A percentile compares a stretch with the other conserved stretches of the same genome.
phyloP scores from a whole-genome alignment of 1,140 invertebrate genomes.

The Macrotrachela quadricornifera region DNA sequence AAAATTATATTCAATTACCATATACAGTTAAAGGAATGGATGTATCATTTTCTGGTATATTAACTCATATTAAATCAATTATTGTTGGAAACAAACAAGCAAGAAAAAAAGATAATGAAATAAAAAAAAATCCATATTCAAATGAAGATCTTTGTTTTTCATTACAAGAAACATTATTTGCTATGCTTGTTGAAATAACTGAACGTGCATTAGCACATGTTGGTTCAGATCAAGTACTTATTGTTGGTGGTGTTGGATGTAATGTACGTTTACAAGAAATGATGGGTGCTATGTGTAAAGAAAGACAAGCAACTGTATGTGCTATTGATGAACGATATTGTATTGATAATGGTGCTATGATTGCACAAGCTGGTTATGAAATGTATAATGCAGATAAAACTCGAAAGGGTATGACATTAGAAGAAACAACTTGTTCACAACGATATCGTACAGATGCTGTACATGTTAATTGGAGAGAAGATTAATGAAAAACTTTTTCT shows the following conservation, averaged over 20 bases:
- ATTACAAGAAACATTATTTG: conserved; percentile 89
- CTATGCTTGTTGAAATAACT: conserved; percentile 96
- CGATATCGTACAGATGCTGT: conserved; percentile 78
- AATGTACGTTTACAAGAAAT: conserved; percentile 84
- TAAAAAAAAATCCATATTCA: conserved; percentile 37
- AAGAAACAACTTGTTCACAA: conserved; percentile 69
- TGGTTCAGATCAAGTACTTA: conserved; percentile 46
- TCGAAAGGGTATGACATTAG: conserved; percentile 41
- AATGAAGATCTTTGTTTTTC: conserved; percentile 87
- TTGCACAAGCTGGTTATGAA: conserved; percentile 77
- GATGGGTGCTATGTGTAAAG: conserved; percentile 85
- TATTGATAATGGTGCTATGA: conserved; percentile 99
- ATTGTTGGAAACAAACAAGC: no score
- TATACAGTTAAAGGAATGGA: conserved; percentile 96
- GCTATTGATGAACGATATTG: conserved; percentile 57
- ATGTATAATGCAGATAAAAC: conserved; percentile 42
- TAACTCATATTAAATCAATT: conserved; percentile 38
- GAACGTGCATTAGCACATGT: conserved; percentile 95
- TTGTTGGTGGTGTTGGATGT: conserved; percentile 42
- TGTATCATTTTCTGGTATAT: conserved; percentile 89
- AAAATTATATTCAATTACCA: conserved; percentile 60
- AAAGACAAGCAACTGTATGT: conserved; percentile 54
- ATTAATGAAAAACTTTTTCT: conserved; percentile 36
- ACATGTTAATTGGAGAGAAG: conserved; percentile 56
- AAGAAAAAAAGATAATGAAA: not conserved